phyloP scores from a whole-genome alignment of 2,113 vertebrate genomes.

The Ailurus styani region DNA sequence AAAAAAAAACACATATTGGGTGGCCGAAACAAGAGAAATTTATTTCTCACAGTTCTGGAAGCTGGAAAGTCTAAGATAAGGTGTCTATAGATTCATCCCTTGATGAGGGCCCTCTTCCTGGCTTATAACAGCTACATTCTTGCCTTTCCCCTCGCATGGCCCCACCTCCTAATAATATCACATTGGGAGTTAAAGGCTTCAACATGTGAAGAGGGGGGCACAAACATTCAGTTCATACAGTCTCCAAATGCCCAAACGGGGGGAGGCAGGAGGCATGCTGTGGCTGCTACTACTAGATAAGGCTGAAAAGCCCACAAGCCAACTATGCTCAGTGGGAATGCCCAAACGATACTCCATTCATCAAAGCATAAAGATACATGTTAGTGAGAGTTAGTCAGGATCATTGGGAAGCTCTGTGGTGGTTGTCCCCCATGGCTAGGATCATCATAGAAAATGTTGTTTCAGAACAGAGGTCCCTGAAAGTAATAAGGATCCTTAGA shows the following conservation, averaged over 20 bases:
- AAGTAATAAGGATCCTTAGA: not conserved
- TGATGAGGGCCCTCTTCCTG: not conserved
- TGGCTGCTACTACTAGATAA: not conserved
- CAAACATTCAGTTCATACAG: not conserved
- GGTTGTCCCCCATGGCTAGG: not conserved
- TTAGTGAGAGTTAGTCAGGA: not conserved
- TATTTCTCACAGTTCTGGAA: not conserved
- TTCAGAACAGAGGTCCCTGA: not conserved
- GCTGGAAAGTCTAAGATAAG: not conserved
- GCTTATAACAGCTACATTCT: not conserved
- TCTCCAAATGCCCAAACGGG: not conserved
- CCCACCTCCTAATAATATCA: not conserved
- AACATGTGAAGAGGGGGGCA: not conserved
- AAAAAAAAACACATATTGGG: too few relatives aligned
- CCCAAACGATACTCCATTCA: not conserved
- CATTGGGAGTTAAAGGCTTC: not conserved
- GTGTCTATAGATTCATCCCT: not conserved
- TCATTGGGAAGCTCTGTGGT: not conserved
- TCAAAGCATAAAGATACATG: not conserved
- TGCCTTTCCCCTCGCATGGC: not conserved
- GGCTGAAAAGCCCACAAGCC: not conserved
- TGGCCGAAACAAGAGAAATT: not conserved
- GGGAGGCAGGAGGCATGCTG: not conserved
- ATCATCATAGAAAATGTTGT: not conserved
- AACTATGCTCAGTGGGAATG: not conserved